phyloP scores from a whole-genome alignment of 2,797 vertebrate genomes.

The Apodemus agrarius region DNA sequence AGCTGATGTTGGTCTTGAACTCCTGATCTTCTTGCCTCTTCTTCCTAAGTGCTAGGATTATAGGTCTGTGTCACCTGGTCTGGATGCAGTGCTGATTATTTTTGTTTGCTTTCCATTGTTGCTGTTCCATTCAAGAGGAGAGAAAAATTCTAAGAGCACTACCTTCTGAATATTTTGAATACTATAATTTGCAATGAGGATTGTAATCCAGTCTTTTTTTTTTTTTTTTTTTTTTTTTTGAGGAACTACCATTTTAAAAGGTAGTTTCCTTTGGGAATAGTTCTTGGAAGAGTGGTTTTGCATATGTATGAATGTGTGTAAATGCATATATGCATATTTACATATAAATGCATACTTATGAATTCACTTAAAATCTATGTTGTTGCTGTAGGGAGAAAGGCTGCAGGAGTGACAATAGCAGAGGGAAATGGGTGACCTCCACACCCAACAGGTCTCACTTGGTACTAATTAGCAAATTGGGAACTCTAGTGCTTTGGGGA shows the following conservation, averaged over 20 bases:
- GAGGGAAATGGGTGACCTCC: not conserved
- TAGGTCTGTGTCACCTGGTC: too few relatives aligned
- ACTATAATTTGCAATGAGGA: slow-evolving; percentile 28
- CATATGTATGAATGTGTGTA: not conserved
- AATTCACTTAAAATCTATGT: not conserved
- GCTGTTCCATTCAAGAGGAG: slow-evolving; percentile 16
- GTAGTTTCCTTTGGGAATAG: slow-evolving; percentile 47
- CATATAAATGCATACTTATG: not conserved
- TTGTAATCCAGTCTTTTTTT: slow-evolving; percentile 28
- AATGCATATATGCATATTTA: not conserved
- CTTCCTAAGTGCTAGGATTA: not conserved
- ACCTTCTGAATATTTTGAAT: not conserved
- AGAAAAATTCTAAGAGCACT: not conserved
- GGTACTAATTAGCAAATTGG: not conserved
- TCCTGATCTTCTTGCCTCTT: not conserved
- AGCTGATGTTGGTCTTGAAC: not conserved
- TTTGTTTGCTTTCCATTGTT: not conserved
- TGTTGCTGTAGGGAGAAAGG: slow-evolving; percentile 27
- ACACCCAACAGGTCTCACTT: not conserved
- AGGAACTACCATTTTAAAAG: slow-evolving; percentile 43
- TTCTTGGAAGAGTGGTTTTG: slow-evolving; percentile 66
- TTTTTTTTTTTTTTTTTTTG: slow-evolving; percentile 44
- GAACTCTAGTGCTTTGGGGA: not conserved
- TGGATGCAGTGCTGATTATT: not conserved
- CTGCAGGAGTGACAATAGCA: not conserved